phyloP scores from a whole-genome alignment of 2,113 vertebrate genomes.

The Chaetodon auriga region DNA sequence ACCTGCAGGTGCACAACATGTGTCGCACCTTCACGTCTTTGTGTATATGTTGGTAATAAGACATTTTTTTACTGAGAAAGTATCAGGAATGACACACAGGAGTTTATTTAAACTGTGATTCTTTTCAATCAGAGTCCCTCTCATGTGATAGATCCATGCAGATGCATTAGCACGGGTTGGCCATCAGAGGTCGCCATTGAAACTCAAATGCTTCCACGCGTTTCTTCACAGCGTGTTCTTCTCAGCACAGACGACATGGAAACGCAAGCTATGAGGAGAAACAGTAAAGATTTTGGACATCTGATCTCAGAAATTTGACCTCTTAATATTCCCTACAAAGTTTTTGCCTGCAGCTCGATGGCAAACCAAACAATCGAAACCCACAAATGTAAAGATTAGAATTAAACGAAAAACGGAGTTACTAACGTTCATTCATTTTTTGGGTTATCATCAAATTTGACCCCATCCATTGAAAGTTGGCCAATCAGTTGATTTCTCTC shows the following conservation, averaged over 20 bases:
- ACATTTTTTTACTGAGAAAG: too few species aligned
- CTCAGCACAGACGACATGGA: too few species aligned
- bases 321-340: too few species aligned
- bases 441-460: neutral
- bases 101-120: too few species aligned
- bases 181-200: conserved; percentile 23
- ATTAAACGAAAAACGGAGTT: neutral
- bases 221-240: too few species aligned
- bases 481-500: neutral
- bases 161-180: neutral
- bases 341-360: too few species aligned
- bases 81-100: neutral
- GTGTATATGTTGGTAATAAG: neutral
- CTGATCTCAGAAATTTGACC: too few species aligned
- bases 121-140: neutral
- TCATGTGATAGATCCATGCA: neutral
- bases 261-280: neutral
- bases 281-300: neutral
- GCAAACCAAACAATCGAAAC: neutral
- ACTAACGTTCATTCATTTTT: neutral
- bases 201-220: neutral
- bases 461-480: neutral
- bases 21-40: too few species aligned
- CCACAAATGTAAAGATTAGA: neutral
- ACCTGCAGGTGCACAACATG: neutral